Conservation (phyloP, 2,888 invertebrate genomes). For the Adineta ricciae region DNA sequence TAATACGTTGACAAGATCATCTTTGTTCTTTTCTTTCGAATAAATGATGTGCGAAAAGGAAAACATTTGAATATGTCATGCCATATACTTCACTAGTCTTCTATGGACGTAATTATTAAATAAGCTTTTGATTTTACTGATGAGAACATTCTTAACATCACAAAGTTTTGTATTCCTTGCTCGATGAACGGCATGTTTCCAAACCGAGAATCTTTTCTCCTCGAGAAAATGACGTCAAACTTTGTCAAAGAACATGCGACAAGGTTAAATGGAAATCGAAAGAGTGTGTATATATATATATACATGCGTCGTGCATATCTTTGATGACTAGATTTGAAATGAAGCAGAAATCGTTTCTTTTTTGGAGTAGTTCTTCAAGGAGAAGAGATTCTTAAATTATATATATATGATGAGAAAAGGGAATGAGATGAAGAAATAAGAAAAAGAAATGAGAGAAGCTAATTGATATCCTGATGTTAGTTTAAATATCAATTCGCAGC, state of each 20-base stretch:
- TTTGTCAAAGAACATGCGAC: neutral
- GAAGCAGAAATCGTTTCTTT: neutral
- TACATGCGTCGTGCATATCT: neutral
- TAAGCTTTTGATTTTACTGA: too few relatives aligned
- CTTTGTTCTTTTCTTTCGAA: too few relatives aligned
- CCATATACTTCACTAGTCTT: too few relatives aligned
- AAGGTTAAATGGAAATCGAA: neutral
- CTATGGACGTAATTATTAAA: too few relatives aligned
- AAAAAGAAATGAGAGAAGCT: neutral
- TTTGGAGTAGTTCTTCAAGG: neutral
- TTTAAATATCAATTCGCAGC: neutral
- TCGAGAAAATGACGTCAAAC: neutral
- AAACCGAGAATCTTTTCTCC: too few relatives aligned
- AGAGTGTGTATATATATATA: neutral
- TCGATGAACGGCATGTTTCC: too few relatives aligned
- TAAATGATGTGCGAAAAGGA: too few relatives aligned
- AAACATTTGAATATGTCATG: too few relatives aligned
- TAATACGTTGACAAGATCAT: too few relatives aligned
- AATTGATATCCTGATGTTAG: neutral
- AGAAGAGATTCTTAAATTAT: neutral
- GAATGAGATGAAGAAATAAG: neutral
- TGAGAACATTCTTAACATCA: too few relatives aligned
- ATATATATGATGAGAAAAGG: neutral
- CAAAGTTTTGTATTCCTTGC: too few relatives aligned
- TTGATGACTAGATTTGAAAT: neutral